Conservation (phyloP, 2,797 vertebrate genomes). For the Serranus cabrilla region DNA sequence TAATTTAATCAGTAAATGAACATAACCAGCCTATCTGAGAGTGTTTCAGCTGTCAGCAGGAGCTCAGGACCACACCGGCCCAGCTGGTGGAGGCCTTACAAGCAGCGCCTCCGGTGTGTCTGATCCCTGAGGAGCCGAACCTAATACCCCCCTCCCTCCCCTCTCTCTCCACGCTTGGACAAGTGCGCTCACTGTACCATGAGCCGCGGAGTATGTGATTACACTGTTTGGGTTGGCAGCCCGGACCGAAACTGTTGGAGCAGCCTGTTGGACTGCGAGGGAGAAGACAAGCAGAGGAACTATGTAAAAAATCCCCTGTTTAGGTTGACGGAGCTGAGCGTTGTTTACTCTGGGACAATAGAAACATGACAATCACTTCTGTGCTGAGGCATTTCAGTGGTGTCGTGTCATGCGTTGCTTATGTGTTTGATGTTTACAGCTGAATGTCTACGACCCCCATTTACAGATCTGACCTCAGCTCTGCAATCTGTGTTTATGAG, state of each 20-base stretch:
- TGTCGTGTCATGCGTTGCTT: constrained; percentile 37
- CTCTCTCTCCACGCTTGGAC: constrained; percentile 67
- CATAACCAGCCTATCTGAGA: constrained; percentile 2
- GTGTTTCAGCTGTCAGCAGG: constrained; percentile 3
- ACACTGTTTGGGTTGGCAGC: constrained; percentile 84
- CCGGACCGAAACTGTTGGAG: constrained; percentile 55
- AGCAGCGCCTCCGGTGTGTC: constrained; percentile 58
- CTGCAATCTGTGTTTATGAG: constrained; percentile 27
- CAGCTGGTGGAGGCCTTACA: constrained; percentile 55
- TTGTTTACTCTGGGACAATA: constrained; percentile 43
- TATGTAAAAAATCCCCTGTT: constrained; percentile 47
- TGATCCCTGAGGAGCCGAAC: constrained; percentile 69
- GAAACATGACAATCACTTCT: constrained; percentile 42
- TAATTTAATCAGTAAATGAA: constrained; percentile 27
- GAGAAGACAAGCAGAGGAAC: constrained; percentile 39
- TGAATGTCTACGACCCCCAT: constrained; percentile 9
- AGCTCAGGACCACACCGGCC: constrained; percentile 16
- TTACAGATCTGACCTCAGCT: no score
- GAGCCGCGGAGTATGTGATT: constrained; percentile 72
- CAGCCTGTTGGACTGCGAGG: constrained; percentile 49
- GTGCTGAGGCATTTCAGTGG: constrained; percentile 32
- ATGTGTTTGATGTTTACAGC: constrained; percentile 51
- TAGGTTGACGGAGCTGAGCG: constrained; percentile 27
- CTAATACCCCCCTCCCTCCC: constrained; percentile 61
- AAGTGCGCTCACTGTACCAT: constrained; percentile 72